Evolutionary conservation across 2,888 invertebrate genomes (phyloP).

Genomic region (Nephrotoma guestfalica): DNA sequence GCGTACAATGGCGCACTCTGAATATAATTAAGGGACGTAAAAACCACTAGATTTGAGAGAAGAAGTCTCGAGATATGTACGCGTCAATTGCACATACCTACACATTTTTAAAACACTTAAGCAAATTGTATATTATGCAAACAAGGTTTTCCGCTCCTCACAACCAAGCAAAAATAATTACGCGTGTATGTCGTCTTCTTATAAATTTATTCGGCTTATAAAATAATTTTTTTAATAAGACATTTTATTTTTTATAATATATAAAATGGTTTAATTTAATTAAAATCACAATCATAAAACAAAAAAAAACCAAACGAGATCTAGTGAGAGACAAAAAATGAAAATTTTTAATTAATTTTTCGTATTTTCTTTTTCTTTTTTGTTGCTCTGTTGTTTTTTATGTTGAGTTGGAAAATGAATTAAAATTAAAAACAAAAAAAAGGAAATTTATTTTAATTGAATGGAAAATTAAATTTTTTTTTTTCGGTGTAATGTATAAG

Average conservation of each 20-base stretch:
- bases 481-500: not conserved
- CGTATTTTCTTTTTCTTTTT: not conserved
- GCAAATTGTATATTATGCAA: not conserved
- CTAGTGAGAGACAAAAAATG: not conserved
- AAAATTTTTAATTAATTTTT: not conserved
- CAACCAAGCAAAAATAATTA: not conserved
- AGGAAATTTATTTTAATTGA: not conserved
- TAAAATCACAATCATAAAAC: not conserved
- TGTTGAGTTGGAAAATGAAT: not conserved
- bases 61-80: not conserved
- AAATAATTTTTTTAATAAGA: not conserved
- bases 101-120: not conserved
- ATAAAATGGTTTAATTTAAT: not conserved
- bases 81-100: not conserved
- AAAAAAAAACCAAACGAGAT: not conserved
- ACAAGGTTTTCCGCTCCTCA: not conserved
- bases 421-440: not conserved
- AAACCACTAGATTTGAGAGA: not conserved
- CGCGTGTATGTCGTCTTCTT: not conserved
- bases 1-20: not conserved
- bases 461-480: not conserved
- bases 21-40: not conserved
- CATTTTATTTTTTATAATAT: not conserved
- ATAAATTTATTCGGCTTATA: not conserved
- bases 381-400: not conserved